A percentile compares a stretch with the other conserved stretches of the same genome.
These are phyloP conservation scores for Frankliniella fusca DNA, from an alignment of 2,888 invertebrate species.

Conservation along the genomic window DNA sequence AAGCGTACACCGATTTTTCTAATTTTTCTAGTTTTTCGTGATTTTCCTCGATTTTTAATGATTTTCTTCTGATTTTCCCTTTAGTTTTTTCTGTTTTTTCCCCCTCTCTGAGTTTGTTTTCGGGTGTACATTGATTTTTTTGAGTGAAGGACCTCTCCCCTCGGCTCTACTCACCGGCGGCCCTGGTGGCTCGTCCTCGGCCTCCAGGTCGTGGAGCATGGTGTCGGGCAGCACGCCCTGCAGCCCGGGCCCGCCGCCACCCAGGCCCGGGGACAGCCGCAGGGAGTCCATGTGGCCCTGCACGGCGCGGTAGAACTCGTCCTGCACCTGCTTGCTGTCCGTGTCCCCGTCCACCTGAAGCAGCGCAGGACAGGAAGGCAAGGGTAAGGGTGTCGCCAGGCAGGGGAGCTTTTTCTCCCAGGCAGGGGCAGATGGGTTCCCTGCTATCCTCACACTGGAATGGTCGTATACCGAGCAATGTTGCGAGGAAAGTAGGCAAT, in stretches of 20 bases:
- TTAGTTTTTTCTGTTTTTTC: too few relatives aligned
- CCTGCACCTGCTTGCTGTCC: conserved; percentile 70
- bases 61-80: too few relatives aligned
- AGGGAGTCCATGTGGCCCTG: conserved; percentile 62
- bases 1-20: too few relatives aligned
- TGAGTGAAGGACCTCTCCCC: too few relatives aligned
- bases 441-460: too few relatives aligned
- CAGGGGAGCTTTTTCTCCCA: neutral
- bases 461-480: too few relatives aligned
- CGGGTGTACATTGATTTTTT: too few relatives aligned
- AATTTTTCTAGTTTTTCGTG: too few relatives aligned
- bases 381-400: neutral
- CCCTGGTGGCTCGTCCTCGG: conserved; percentile 35
- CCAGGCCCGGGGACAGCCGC: conserved; percentile 33
- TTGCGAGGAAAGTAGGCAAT: too few relatives aligned
- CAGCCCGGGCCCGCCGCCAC: neutral
- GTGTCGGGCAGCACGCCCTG: conserved; percentile 37
- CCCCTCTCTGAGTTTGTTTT: too few relatives aligned
- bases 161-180: neutral
- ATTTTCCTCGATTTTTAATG: too few relatives aligned
- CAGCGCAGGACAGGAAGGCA: neutral
- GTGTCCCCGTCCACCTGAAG: conserved; percentile 82
- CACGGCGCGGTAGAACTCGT: conserved; percentile 68
- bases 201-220: conserved; percentile 41
- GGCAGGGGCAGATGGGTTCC: too few relatives aligned